Evolutionary conservation across 2,888 invertebrate species (phyloP), one percentile per base, ranked within the genome.

Genomic region (Ophion ventricosus): DNA sequence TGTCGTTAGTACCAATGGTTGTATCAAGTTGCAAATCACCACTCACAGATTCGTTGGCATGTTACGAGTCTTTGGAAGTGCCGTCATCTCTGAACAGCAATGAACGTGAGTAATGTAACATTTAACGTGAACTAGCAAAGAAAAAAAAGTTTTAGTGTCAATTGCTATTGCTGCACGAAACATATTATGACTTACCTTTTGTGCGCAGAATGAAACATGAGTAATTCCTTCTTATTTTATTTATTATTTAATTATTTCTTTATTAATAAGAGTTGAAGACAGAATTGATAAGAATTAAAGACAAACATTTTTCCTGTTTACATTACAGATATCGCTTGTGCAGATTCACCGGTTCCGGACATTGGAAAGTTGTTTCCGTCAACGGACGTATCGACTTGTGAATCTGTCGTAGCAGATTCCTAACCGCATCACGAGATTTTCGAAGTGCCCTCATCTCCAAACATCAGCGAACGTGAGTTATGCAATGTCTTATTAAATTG

Each of bases 221-320:
- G 56, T 26, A 26, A 35, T 64, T 64, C 7, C 11, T 63, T 63
- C 25, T 10, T 29, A 11, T 17, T 29, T 63, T 11, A 26, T 63
- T 63, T 63, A 26, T 63, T 63, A 63, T 63, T 43, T 43, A 43
- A 11, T 63, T 63, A 63, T 59, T 59, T 59, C n/a, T 63, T 29
- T 63, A 29, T 26, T 63, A 11, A 29, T 29, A 63, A 63, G 63
- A 63, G 17, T 63, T 29, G 63, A 8, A 63, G 63, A 43, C 11
- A 43, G 11, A 43, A 11, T 43, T 43, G 0, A 43, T 43, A 43
- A 17, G 63, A 63, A 63, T 63, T 26, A 26, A 63, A 63, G 29
- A 17, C 35, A 64, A 64, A 64, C 17, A 35, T 64, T 35, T 64
- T 64, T 40, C 29, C 64, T 64, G n/a, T 64, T 64, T 64, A 25